phyloP scores from a whole-genome alignment of 2,113 vertebrate species.

The Pithys albifrons region DNA sequence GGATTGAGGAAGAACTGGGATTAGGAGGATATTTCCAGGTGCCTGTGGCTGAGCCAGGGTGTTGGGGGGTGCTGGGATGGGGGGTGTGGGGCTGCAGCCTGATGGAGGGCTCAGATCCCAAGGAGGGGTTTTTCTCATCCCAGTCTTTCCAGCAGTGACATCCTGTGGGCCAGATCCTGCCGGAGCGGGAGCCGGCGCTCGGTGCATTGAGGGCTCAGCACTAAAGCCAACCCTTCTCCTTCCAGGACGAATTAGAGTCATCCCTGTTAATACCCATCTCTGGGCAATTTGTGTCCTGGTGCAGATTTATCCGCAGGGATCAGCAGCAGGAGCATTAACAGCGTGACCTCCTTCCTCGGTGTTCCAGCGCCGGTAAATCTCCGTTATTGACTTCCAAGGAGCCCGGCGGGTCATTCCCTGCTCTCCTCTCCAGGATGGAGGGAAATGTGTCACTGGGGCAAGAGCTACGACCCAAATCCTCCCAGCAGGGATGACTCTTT shows the following conservation, averaged over 20 bases:
- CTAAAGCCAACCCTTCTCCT: neutral
- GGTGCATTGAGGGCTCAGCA: fast-evolving
- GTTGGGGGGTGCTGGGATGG: neutral
- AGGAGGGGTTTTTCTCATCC: neutral
- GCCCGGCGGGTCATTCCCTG: neutral
- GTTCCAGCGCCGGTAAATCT: neutral
- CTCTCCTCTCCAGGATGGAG: neutral
- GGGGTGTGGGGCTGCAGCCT: neutral
- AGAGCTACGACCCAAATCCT: neutral
- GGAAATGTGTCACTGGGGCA: neutral
- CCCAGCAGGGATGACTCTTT: fast-evolving
- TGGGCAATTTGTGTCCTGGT: neutral
- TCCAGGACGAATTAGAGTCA: neutral
- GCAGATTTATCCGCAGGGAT: constrained; percentile 30
- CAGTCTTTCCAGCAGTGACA: neutral
- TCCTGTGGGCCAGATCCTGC: neutral
- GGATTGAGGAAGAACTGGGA: neutral
- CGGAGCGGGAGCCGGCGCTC: fast-evolving
- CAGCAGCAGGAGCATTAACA: neutral
- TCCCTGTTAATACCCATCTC: neutral
- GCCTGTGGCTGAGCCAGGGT: too few relatives aligned
- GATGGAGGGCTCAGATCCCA: neutral
- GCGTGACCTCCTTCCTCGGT: neutral
- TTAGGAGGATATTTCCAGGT: neutral
- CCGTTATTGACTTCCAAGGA: neutral